These are phyloP conservation scores for Boleophthalmus pectinirostris DNA, from an alignment of 2,113 vertebrate species.

Conservation along the genomic window DNA sequence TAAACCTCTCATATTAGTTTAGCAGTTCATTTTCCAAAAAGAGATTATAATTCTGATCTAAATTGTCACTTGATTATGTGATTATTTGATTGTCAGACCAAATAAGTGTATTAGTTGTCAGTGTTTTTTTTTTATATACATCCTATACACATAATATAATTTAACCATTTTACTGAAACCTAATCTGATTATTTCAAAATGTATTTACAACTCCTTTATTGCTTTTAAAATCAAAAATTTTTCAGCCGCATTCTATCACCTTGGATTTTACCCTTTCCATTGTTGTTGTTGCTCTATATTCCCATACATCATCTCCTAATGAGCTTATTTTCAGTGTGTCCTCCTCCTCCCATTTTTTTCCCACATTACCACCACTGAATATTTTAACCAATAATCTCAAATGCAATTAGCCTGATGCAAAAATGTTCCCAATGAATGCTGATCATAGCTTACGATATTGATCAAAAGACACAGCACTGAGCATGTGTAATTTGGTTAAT, in stretches of 20 bases:
- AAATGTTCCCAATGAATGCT: slow-evolving; percentile 29
- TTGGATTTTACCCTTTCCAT: slow-evolving; percentile 14
- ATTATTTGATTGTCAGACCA: no score
- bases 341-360: slow-evolving; percentile 2
- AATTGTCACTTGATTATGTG: no score
- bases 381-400: slow-evolving; percentile 34
- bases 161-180: not conserved
- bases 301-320: slow-evolving; percentile 36
- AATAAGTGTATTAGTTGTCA: no score
- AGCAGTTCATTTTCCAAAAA: no score
- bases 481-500: slow-evolving; percentile 53
- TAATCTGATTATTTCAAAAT: not conserved
- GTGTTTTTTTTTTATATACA: no score
- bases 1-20: not conserved
- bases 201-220: not conserved
- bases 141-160: no score
- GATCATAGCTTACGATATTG: slow-evolving; percentile 36
- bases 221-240: slow-evolving; percentile 10
- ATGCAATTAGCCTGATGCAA: slow-evolving; percentile 30
- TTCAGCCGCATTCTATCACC: slow-evolving; percentile 48
- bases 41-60: no score
- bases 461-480: slow-evolving; percentile 30
- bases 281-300: slow-evolving; percentile 46
- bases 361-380: slow-evolving; percentile 12
- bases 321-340: slow-evolving; percentile 49